A percentile compares a stretch with the other conserved stretches of the same genome.
These are phyloP conservation scores for Aethes cnicana DNA, from an alignment of 2,888 invertebrate species.

Conservation along the genomic window DNA sequence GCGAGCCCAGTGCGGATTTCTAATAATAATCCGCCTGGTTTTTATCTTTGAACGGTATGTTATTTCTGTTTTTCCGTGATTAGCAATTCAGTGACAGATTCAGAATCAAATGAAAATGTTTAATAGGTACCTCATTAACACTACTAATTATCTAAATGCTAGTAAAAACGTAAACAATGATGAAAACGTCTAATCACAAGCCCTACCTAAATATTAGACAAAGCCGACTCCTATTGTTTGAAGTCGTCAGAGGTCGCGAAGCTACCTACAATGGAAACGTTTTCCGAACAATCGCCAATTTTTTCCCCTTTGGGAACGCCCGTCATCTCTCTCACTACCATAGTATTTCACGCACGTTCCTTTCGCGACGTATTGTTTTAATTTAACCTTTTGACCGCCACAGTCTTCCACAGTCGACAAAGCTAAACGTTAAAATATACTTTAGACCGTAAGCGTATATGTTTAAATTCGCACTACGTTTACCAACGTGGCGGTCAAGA, in stretches of 20 bases:
- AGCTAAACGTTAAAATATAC: too few species aligned
- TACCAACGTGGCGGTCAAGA: too few species aligned
- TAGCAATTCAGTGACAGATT: too few species aligned
- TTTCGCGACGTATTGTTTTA: slow-evolving; percentile 45
- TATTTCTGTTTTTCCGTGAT: not conserved
- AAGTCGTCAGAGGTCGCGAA: slow-evolving; percentile 37
- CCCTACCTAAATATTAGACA: slow-evolving; percentile 19
- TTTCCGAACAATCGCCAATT: slow-evolving; percentile 49
- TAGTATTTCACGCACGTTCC: slow-evolving; percentile 40
- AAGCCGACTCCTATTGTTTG: slow-evolving; percentile 25
- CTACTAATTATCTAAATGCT: not conserved
- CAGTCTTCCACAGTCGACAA: too few species aligned
- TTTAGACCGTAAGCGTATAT: too few species aligned
- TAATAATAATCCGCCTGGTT: too few species aligned
- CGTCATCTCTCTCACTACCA: slow-evolving; percentile 37
- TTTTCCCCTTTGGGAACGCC: slow-evolving; percentile 53
- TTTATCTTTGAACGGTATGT: too few species aligned
- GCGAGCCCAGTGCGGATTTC: too few species aligned
- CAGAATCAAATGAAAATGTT: too few species aligned
- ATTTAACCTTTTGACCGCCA: too few species aligned
- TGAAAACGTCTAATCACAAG: slow-evolving; percentile 7
- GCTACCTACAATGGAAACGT: slow-evolving; percentile 42
- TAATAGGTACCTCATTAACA: not conserved
- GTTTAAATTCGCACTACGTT: too few species aligned
- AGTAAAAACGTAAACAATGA: slow-evolving; percentile 10